Conservation (phyloP, 1,140 invertebrate genomes). For the Drosophila elegans region DNA sequence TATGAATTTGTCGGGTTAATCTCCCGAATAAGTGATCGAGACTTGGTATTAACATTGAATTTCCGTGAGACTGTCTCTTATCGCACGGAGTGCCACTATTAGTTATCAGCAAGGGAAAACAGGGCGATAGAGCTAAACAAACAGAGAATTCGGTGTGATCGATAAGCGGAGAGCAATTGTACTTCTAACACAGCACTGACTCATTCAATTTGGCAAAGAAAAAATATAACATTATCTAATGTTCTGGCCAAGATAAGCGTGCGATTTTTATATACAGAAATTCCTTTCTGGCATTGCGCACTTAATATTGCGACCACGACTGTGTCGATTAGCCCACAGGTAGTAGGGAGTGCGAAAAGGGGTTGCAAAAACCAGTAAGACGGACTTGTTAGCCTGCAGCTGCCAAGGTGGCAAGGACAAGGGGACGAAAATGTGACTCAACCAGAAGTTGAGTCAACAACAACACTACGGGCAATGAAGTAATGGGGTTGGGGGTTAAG, state of each 20-base stretch:
- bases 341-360: conserved; percentile 59
- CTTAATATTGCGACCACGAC: conserved; percentile 47
- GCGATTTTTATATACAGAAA: conserved; percentile 24
- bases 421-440: conserved; percentile 53
- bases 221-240: conserved; percentile 23
- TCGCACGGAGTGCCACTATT: conserved; percentile 25
- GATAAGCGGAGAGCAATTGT: conserved; percentile 35
- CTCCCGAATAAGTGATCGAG: conserved; percentile 25
- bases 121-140: conserved; percentile 42
- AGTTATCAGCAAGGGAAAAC: conserved; percentile 44
- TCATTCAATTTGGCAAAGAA: conserved; percentile 7
- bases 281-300: conserved; percentile 1
- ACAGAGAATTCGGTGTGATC: conserved; percentile 20
- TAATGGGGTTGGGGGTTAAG: conserved; percentile 12
- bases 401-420: conserved; percentile 52
- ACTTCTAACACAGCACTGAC: conserved; percentile 7
- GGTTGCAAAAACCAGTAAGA: conserved; percentile 78
- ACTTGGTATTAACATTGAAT: conserved; percentile 57
- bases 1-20: conserved; percentile 39
- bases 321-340: conserved; percentile 66
- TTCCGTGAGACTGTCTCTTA: conserved; percentile 20
- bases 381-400: conserved; percentile 62
- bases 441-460: conserved; percentile 40
- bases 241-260: conserved; percentile 3
- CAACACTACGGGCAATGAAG: conserved; percentile 1